Evolutionary conservation across 1,140 invertebrate species (phyloP).

Genomic region (Kradibia gibbosae): DNA sequence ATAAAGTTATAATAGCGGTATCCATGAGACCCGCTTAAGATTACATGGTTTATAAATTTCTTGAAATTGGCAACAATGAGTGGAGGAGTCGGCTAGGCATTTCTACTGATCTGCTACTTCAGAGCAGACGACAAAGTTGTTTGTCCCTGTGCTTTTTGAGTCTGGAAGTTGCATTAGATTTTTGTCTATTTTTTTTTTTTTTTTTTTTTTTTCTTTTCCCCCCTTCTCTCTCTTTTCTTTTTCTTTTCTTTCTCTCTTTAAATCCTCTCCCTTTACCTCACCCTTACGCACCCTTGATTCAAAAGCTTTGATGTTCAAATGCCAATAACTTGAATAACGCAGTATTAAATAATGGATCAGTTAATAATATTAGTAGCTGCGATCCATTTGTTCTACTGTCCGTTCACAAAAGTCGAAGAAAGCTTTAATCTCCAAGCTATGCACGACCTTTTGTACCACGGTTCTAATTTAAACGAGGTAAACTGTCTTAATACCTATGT

Average conservation of each 20-base stretch:
- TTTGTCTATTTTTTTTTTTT: neutral
- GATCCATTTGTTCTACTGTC: conserved; percentile 89
- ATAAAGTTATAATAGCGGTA: no score
- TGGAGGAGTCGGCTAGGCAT: neutral
- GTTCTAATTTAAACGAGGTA: conserved; percentile 88
- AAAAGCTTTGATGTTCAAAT: neutral
- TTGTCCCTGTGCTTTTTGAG: conserved; percentile 22
- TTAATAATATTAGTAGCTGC: conserved; percentile 77
- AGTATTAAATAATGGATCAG: conserved; percentile 59
- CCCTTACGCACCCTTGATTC: neutral
- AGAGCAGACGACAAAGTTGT: conserved; percentile 41
- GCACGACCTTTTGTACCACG: conserved; percentile 96
- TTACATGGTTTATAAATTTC: conserved; percentile 20
- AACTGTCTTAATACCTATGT: conserved; percentile 51
- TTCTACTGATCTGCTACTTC: neutral
- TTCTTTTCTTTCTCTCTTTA: neutral
- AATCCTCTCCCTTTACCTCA: neutral
- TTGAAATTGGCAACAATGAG: conserved; percentile 41
- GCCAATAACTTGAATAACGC: conserved; percentile 1
- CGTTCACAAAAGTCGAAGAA: conserved; percentile 99
- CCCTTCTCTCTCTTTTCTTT: no score
- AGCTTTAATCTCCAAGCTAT: conserved; percentile 99
- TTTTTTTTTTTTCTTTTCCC: neutral
- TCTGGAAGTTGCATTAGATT: neutral
- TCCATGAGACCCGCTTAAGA: neutral